Evolutionary conservation across 23 tunicate genomes (phyloP).

Genomic region (Pegea sp.): DNA sequence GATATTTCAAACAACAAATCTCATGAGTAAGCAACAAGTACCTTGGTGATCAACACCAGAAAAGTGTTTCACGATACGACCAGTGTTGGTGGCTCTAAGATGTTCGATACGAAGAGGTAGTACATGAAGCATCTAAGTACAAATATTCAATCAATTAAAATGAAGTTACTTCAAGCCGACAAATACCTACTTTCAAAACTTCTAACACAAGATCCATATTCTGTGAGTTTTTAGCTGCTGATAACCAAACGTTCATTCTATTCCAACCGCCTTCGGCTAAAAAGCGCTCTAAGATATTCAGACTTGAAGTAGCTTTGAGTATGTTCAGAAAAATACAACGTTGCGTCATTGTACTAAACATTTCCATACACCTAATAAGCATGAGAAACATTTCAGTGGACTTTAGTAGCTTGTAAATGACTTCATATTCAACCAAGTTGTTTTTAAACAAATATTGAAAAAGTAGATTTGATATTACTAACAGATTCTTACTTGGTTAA

Average conservation of each 20-base stretch:
- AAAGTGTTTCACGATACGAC: slow-evolving; percentile 46
- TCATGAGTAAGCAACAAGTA: background rate
- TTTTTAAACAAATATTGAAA: too few species aligned
- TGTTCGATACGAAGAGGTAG: slow-evolving; percentile 45
- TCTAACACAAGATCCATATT: slow-evolving; percentile 41
- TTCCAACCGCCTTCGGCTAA: slow-evolving; percentile 66
- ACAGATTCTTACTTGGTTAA: too few species aligned
- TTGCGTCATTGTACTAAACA: too few species aligned
- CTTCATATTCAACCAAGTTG: too few species aligned
- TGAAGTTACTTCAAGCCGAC: background rate
- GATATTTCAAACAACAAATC: background rate
- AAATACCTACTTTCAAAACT: slow-evolving; percentile 45
- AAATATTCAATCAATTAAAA: background rate
- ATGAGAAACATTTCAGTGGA: too few species aligned
- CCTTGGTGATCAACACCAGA: background rate
- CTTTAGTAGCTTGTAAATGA: too few species aligned
- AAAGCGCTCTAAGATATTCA: slow-evolving; percentile 29
- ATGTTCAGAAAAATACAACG: slow-evolving; percentile 73
- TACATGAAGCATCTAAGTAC: slow-evolving; percentile 30
- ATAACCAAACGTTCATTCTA: slow-evolving; percentile 40
- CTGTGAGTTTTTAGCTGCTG: slow-evolving; percentile 54
- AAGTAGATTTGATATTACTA: too few species aligned
- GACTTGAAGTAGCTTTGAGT: slow-evolving; percentile 24
- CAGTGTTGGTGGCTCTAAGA: slow-evolving; percentile 48
- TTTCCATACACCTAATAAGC: too few species aligned